These are phyloP conservation scores for Abrostola tripartita DNA, from an alignment of 2,888 invertebrate genomes.

Conservation along the genomic window DNA sequence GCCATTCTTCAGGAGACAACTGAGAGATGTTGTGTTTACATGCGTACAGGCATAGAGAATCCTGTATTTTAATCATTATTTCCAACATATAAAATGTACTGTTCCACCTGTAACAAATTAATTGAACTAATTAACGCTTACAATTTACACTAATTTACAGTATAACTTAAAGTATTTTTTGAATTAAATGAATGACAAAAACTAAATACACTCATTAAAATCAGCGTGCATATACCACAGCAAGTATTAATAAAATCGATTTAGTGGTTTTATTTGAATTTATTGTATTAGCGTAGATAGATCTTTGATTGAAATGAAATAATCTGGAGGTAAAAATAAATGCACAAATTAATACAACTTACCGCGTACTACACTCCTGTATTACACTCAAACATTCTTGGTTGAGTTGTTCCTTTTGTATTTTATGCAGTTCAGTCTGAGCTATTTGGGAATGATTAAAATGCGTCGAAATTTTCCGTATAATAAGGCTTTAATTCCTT, in stretches of 20 bases:
- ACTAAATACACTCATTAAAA: too few species aligned
- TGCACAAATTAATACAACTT: conserved; percentile 21
- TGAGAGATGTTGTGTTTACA: conserved; percentile 39
- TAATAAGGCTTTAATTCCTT: conserved; percentile 47
- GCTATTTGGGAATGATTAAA: conserved; percentile 53
- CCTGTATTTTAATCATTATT: conserved; percentile 30
- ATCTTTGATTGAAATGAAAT: conserved; percentile 16
- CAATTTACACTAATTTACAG: conserved; percentile 13
- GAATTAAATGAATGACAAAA: conserved; percentile 16
- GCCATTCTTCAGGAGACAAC: conserved; percentile 45
- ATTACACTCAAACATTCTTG: conserved; percentile 34
- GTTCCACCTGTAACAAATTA: conserved; percentile 23
- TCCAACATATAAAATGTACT: conserved; percentile 35
- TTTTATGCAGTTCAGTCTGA: conserved; percentile 49
- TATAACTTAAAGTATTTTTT: conserved; percentile 20
- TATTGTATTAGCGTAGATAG: conserved; percentile 14
- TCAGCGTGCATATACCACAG: too few species aligned
- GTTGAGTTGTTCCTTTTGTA: conserved; percentile 53
- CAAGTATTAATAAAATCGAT: too few species aligned
- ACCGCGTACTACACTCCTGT: conserved; percentile 43
- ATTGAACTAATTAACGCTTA: conserved; percentile 21
- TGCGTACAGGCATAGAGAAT: conserved; percentile 32
- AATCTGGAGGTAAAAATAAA: conserved; percentile 13
- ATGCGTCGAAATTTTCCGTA: conserved; percentile 50
- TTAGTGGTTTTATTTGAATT: conserved; percentile 19